Conservation (phyloP, 2,797 vertebrate genomes). For the Gallinago solitaria region DNA sequence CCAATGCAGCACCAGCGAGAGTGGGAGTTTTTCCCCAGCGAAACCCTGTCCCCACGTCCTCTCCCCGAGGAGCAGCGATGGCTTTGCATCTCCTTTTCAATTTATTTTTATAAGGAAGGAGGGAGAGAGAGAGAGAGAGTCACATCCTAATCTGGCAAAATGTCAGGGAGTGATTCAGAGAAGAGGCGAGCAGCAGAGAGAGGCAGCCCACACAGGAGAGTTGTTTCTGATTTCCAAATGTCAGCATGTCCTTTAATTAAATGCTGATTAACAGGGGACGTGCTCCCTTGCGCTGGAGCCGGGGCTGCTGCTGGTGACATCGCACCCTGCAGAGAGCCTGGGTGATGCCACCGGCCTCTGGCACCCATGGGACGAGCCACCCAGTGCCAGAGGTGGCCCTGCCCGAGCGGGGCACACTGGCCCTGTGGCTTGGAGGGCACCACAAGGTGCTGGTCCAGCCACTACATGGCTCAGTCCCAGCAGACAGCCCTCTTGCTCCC, state of each 20-base stretch:
- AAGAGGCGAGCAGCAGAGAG: constrained; percentile 50
- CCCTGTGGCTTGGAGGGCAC: neutral
- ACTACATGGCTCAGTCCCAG: neutral
- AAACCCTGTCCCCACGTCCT: neutral
- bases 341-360: neutral
- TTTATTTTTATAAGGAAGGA: constrained; percentile 56
- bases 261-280: constrained; percentile 68
- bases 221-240: constrained; percentile 73
- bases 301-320: neutral
- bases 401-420: neutral
- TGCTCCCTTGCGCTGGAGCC: neutral
- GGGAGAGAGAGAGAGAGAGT: neutral
- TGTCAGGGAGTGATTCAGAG: constrained; percentile 72
- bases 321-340: neutral
- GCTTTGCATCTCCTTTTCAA: constrained; percentile 14
- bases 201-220: constrained; percentile 68
- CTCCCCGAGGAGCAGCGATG: neutral
- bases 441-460: neutral
- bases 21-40: neutral
- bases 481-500: neutral
- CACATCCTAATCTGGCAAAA: constrained; percentile 66
- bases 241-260: constrained; percentile 77
- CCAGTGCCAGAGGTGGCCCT: neutral
- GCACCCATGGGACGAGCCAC: neutral
- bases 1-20: fast-evolving